Percentiles rank a stretch among this genome's conserved stretches.
Evolutionary conservation across 2,888 invertebrate species (phyloP).

Genomic region (Abrostola tripartita): DNA sequence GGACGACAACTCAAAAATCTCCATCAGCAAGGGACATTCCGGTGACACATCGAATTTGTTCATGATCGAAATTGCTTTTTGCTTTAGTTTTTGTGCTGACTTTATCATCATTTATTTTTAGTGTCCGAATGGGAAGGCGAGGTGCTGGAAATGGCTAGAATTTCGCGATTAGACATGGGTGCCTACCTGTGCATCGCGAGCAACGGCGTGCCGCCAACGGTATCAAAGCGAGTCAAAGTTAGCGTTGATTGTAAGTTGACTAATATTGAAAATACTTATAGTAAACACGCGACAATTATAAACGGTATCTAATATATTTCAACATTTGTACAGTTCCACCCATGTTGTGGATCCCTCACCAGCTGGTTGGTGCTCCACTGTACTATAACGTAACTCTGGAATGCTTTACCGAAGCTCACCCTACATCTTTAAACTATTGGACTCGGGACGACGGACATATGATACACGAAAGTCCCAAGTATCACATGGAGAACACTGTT

Average conservation of each 20-base stretch:
- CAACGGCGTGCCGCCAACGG: conserved; percentile 96
- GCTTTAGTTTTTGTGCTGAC: conserved; percentile 36
- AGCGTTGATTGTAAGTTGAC: conserved; percentile 96
- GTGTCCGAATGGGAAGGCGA: conserved; percentile 95
- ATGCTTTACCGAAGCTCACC: conserved; percentile 97
- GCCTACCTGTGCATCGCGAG: conserved; percentile 97
- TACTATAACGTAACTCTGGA: conserved; percentile 95
- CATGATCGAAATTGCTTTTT: conserved; percentile 45
- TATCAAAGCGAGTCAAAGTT: conserved; percentile 97
- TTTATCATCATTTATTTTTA: conserved; percentile 74
- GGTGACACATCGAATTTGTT: conserved; percentile 84
- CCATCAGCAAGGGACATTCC: conserved; percentile 94
- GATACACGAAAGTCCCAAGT: conserved; percentile 95
- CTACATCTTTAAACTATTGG: conserved; percentile 97
- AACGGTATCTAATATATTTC: background rate
- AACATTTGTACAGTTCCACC: conserved; percentile 92
- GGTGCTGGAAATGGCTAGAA: conserved; percentile 93
- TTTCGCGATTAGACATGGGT: conserved; percentile 96
- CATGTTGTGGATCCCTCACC: conserved; percentile 97
- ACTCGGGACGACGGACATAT: conserved; percentile 95
- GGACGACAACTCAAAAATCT: conserved; percentile 95
- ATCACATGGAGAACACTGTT: conserved; percentile 92
- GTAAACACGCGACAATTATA: too few species aligned
- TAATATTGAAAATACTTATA: too few species aligned
- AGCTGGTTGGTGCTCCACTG: conserved; percentile 95